Evolutionary conservation across 1,140 invertebrate species (phyloP), one percentile per base, ranked within the genome.

Genomic region (Samia ricini): DNA sequence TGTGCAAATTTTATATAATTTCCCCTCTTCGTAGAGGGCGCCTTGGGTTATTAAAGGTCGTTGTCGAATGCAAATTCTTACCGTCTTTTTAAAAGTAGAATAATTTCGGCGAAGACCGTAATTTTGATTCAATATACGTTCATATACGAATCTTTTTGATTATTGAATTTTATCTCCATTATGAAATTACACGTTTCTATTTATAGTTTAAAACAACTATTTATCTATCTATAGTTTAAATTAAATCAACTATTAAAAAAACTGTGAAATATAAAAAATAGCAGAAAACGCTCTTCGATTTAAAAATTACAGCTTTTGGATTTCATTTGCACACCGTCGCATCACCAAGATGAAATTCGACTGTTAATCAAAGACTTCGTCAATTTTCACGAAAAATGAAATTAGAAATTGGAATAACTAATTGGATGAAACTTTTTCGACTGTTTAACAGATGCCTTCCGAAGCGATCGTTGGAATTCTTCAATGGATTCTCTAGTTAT

Each of bases 401-500:
- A 66, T 64, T 65, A 59, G 64, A 63, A 71, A 72, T 68, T 69
- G 62, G 58, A 65, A 61, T 60, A 49, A 18, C 49, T 71, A 76
- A 77, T 77, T 72, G 77, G 72, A 69, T 69, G 55, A 72, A 60
- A 10, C 33, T 42, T 68, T 72, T 77, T 76, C 61, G 69, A 55
- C 57, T 56, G 58, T 72, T 71, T 68, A 66, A 64, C 68, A 69
- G 60, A 64, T 73, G 68, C 61, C 66, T 6, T 5, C 52, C 10
- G 52, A 12, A 22, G 52, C 33, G 33, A 42, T 42, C 33, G 15
- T 42, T 5, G 33, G 12, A 42, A 15, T 42, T 42, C 10, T 42
- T 42, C 10, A 42, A 42, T 42, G 33, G 33, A 42, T 42, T 42
- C n/a, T 42, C 2, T 15, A 42, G n/a, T 42, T 15, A 42, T 42